Evolutionary conservation across 2,888 invertebrate genomes (phyloP).

Genomic region (Pandemis heparana): DNA sequence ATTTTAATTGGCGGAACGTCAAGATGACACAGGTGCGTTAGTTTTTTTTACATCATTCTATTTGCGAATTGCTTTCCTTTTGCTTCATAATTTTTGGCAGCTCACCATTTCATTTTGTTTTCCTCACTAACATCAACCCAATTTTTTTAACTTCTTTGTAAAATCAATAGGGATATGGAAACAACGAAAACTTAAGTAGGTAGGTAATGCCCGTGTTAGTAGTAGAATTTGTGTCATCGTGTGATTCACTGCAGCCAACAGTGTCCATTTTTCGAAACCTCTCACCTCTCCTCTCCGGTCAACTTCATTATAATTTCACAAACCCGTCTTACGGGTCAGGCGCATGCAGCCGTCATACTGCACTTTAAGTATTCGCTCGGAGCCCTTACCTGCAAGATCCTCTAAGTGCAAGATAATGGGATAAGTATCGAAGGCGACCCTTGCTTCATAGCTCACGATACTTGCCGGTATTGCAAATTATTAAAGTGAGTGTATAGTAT

Average conservation of each 20-base stretch:
- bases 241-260: background rate
- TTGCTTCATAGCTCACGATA: background rate
- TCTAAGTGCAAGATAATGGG: slow-evolving; percentile 2
- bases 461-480: background rate
- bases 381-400: slow-evolving; percentile 8
- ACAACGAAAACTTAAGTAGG: background rate
- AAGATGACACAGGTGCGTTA: background rate
- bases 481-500: background rate
- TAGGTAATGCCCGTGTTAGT: background rate
- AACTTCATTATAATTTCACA: background rate
- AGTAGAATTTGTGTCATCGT: background rate
- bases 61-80: too few relatives aligned
- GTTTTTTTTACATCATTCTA: too few relatives aligned
- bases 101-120: too few relatives aligned
- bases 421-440: background rate
- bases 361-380: background rate
- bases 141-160: too few relatives aligned
- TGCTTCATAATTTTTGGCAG: too few relatives aligned
- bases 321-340: background rate
- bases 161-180: background rate
- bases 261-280: background rate
- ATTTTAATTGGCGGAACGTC: background rate
- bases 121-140: too few relatives aligned
- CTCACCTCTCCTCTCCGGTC: background rate
- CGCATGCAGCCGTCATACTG: background rate